Evolutionary conservation across 2,888 invertebrate species (phyloP), one percentile per base, ranked within the genome.

Genomic region (Drosophila mercatorum): DNA sequence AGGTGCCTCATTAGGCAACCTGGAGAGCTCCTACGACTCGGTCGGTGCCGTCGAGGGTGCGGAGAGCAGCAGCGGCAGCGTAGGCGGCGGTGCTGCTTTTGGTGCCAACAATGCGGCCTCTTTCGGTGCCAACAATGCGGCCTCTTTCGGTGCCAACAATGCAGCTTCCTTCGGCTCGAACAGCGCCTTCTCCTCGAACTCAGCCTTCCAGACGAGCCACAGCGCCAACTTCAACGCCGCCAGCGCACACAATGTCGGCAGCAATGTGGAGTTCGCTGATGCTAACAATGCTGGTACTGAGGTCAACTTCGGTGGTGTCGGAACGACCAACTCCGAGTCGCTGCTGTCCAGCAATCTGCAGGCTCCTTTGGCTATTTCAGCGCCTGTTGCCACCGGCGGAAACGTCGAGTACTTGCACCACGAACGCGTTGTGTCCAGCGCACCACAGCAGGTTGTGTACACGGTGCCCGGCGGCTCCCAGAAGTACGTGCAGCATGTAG

Each of bases 401-500:
- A 73, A 69, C 22, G 47, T 84, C 0, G 84, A 90, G 66, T 90
- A 86, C 31, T 47, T 83, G 64, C 90, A 88, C 10, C 82, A 78
- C 3, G 84, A 89, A 49, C 63, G 80, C n/a, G 66, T 78, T 5
- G 68, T 85, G 0, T 78, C 83, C 2, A 67, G 57, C 5, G 69
- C 74, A 8, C 83, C 83, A 7, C 80, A 80, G 34, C 90, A 85
- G 62, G 64, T 89, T 2, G 68, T 79, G 2, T 78, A 83, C 59
- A 67, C 82, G 0, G 68, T 78, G 17, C 84, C 91, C 62, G 84
- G 81, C 41, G 85, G 85, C 31, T 80, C 92, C 0, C 87, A 92
- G 70, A 84, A 88, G n/a, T 91, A 86, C 41, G 72, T 89, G 17
- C 90, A 83, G 36, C 92, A 91, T 44, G 78, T 84, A 59, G 90